These are phyloP conservation scores for Cataglyphis rosenhaueri DNA, from an alignment of 2,888 invertebrate species.

Conservation along the genomic window DNA sequence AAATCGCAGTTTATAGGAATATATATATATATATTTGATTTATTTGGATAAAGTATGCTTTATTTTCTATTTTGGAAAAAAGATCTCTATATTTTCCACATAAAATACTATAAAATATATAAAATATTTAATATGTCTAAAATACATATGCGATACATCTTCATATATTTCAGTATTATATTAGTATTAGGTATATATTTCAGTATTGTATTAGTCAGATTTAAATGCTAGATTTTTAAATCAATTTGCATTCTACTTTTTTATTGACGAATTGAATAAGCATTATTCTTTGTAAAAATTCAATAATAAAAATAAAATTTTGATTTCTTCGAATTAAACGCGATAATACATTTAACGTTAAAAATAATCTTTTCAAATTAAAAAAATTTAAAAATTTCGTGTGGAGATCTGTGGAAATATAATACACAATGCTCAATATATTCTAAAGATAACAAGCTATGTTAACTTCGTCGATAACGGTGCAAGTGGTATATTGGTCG, in stretches of 20 bases:
- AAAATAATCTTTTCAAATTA: conserved; percentile 8
- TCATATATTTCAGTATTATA: background rate
- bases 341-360: background rate
- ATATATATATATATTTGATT: no score
- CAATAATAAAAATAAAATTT: background rate
- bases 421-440: background rate
- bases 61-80: no score
- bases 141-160: background rate
- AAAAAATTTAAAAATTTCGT: background rate
- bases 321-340: conserved; percentile 19
- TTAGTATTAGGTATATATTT: no score
- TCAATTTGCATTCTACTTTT: background rate
- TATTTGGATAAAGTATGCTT: no score
- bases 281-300: background rate
- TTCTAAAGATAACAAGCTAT: background rate
- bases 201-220: background rate
- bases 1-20: no score
- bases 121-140: no score
- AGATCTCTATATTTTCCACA: no score
- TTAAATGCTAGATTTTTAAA: background rate
- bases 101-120: background rate
- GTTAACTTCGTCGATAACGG: conserved; percentile 4
- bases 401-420: background rate
- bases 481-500: conserved; percentile 35
- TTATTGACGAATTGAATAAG: background rate